Percentiles rank a stretch among this genome's conserved stretches.
Conservation (phyloP, 1,140 invertebrate genomes). For the Neodiprion lecontei region DNA sequence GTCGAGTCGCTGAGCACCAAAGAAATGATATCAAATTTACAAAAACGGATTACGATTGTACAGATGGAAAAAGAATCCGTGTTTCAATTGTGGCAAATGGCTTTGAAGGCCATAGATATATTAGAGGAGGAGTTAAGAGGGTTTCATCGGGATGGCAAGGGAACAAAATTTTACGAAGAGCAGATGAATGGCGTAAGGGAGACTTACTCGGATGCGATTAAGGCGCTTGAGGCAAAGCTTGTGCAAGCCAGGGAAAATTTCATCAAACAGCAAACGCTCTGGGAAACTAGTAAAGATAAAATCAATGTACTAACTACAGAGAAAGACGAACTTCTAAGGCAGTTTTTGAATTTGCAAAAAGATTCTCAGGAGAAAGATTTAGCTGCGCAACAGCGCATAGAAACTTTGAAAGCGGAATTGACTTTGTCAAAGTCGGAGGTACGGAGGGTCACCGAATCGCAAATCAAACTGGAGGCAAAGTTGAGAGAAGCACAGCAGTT, state of each 20-base stretch:
- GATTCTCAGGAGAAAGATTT: conserved; percentile 45
- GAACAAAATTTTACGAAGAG: conserved; percentile 46
- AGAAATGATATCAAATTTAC: conserved; percentile 47
- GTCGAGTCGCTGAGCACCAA: conserved; percentile 27
- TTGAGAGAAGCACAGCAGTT: conserved; percentile 40
- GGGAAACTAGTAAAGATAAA: conserved; percentile 47
- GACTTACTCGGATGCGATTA: conserved; percentile 57
- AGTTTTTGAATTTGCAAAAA: conserved; percentile 35
- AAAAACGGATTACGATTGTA: conserved; percentile 47
- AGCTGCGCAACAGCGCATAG: conserved; percentile 34
- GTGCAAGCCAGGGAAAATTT: conserved; percentile 51
- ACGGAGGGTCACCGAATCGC: conserved; percentile 34
- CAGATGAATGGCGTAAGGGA: conserved; percentile 50
- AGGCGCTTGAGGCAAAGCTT: conserved; percentile 52
- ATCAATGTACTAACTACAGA: conserved; percentile 43
- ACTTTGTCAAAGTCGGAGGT: conserved; percentile 39
- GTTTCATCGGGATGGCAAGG: conserved; percentile 48
- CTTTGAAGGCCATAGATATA: conserved; percentile 64
- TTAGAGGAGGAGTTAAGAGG: conserved; percentile 65
- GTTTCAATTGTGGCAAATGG: conserved; percentile 66
- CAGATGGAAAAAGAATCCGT: conserved; percentile 66
- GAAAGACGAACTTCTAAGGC: conserved; percentile 38
- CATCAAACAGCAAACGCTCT: conserved; percentile 47
- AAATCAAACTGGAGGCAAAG: conserved; percentile 43
- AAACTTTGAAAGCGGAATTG: conserved; percentile 42